Conservation (phyloP, 2,888 invertebrate species). For the Philonicus albiceps region DNA sequence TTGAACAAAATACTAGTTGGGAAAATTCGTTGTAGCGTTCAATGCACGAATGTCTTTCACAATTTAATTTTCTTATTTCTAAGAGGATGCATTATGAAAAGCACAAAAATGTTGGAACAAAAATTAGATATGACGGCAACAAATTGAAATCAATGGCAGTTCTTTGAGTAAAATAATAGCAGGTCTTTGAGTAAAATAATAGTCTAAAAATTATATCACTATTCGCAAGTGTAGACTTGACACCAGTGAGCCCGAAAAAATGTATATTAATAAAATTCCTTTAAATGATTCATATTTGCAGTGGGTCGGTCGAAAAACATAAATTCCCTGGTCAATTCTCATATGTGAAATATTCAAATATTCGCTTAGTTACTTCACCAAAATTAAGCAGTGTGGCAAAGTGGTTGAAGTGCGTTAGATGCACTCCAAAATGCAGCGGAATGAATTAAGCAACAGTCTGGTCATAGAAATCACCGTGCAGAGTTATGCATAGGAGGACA, state of each 20-base stretch:
- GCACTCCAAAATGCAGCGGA: background rate
- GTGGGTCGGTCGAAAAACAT: background rate
- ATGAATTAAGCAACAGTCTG: background rate
- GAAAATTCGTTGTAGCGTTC: too few relatives aligned
- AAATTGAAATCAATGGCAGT: too few relatives aligned
- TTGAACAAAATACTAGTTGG: too few relatives aligned
- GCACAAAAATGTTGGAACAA: too few relatives aligned
- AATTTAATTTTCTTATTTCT: too few relatives aligned
- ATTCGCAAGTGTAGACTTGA: background rate
- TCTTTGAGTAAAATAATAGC: too few relatives aligned
- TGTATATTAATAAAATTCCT: background rate
- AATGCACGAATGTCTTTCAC: too few relatives aligned
- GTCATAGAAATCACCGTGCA: background rate
- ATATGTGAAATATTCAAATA: background rate
- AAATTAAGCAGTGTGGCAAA: background rate
- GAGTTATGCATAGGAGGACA: background rate
- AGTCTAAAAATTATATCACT: too few relatives aligned
- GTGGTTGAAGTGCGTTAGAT: background rate
- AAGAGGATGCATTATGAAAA: too few relatives aligned
- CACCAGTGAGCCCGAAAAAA: background rate
- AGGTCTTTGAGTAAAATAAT: too few relatives aligned
- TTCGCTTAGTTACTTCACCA: background rate
- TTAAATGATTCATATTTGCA: background rate
- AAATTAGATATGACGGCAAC: too few relatives aligned
- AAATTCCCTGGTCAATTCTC: background rate